Evolutionary conservation across 2,888 invertebrate species (phyloP), one percentile per base, ranked within the genome.

Genomic region (Seira musarum): DNA sequence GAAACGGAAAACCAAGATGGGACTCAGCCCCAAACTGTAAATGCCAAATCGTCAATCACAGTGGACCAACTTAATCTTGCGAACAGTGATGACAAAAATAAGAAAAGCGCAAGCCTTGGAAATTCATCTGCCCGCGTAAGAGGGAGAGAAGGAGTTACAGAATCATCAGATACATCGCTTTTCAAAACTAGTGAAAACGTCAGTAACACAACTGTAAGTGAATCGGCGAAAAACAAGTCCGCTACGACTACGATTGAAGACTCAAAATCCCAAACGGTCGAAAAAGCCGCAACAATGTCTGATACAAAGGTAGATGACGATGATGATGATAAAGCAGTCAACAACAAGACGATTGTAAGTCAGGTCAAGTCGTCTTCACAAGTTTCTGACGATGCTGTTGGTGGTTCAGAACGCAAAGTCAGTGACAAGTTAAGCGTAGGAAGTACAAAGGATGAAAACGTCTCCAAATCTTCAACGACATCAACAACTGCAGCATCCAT

Each of bases 401-500:
- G 25, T n/a, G n/a, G n/a, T n/a, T n/a, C n/a, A n/a, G n/a, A n/a
- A n/a, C n/a, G n/a, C n/a, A n/a, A 66, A 66, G 2, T 35, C 35
- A 40, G 19, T 1, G 21, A 63, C 19, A 2, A 63, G 17, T 60
- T 6, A 8, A 25, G 15, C 2, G 19, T n/a, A 30, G n/a, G 25
- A 65, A 15, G 53, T 1, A 15, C n/a, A 60, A 71, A 21, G 6
- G 19, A 24, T 19, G 57, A 74, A 35, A 8, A 22, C 8, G n/a
- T 35, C 3, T 15, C 60, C 2, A 64, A 15, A 1, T 75, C 68
- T 17, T 63, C 72, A 1, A 24, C 76, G 22, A 22, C 25, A 24
- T 40, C 71, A 5, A 72, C 72, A 1, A 77, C 77, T 2, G 77
- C 10, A 22, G 65, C 77, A 8, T n/a, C 70, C 5, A 30, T 76